A percentile compares a stretch with the other conserved stretches of the same genome.
These are phyloP conservation scores for Polyommatus iphigenia DNA, from an alignment of 2,888 invertebrate species.

Conservation along the genomic window DNA sequence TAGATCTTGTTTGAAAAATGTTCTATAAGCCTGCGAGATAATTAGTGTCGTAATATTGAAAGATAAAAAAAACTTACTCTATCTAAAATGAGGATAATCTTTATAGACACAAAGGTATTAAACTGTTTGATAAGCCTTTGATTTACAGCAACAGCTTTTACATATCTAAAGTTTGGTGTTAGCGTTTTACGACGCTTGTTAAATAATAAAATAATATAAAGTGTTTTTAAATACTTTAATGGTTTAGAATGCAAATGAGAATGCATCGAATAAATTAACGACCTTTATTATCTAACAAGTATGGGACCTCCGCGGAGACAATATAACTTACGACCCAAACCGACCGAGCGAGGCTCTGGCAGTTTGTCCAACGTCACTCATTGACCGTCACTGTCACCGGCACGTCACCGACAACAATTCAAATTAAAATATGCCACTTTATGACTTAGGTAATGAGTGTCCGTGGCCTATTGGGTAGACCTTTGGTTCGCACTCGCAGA, in stretches of 20 bases:
- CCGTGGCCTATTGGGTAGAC: no score
- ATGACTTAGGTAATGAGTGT: no score
- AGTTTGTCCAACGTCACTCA: no score
- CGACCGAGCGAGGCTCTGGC: background rate
- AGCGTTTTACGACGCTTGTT: conserved; percentile 17
- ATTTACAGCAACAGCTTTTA: background rate
- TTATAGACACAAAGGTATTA: conserved; percentile 22
- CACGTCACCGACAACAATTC: no score
- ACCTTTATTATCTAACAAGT: conserved; percentile 16
- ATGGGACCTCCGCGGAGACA: conserved; percentile 13
- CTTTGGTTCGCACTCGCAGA: no score
- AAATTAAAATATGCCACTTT: no score
- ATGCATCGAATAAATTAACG: conserved; percentile 16
- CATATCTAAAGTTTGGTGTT: conserved; percentile 5
- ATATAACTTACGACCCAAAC: conserved; percentile 4
- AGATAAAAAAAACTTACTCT: background rate
- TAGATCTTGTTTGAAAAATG: background rate
- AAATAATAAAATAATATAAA: conserved; percentile 28
- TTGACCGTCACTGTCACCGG: no score
- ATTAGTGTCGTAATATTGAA: background rate
- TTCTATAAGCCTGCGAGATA: background rate
- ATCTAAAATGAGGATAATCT: conserved; percentile 9
- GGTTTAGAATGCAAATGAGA: conserved; percentile 11
- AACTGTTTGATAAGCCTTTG: conserved; percentile 11
- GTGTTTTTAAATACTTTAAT: conserved; percentile 24